A percentile compares a stretch with the other conserved stretches of the same genome.
Evolutionary conservation across 2,888 invertebrate genomes (phyloP).

Genomic region (Catocala sponsa): DNA sequence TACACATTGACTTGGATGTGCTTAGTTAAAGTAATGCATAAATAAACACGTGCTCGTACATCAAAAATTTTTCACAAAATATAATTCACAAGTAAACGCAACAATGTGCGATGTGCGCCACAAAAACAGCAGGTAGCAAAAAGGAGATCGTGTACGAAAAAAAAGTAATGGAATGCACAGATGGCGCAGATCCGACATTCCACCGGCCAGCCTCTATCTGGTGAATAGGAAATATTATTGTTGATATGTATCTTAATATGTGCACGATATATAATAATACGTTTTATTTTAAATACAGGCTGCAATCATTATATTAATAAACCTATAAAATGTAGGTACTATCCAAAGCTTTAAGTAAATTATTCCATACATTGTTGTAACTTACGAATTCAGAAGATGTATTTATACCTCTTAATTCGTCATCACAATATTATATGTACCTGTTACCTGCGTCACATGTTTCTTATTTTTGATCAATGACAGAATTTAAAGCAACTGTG

Average conservation of each 20-base stretch:
- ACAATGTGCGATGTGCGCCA: slow-evolving; percentile 68
- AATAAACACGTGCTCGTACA: slow-evolving; percentile 34
- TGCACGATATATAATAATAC: no score
- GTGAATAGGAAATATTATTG: slow-evolving; percentile 55
- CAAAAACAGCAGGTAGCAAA: slow-evolving; percentile 83
- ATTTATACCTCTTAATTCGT: slow-evolving; percentile 1
- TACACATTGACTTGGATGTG: not conserved
- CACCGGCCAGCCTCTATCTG: slow-evolving; percentile 54
- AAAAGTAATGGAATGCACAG: slow-evolving; percentile 82
- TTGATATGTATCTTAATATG: not conserved
- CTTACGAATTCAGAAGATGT: not conserved
- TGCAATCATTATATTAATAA: no score
- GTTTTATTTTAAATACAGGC: no score
- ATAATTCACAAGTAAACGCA: slow-evolving; percentile 57
- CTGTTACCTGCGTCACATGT: slow-evolving; percentile 19
- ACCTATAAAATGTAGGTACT: no score
- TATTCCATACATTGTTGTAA: no score
- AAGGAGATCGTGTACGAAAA: slow-evolving; percentile 67
- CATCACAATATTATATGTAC: slow-evolving; percentile 3
- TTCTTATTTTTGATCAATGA: slow-evolving; percentile 29
- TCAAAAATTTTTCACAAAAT: slow-evolving; percentile 34
- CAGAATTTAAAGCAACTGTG: slow-evolving; percentile 30
- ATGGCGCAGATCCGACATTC: slow-evolving; percentile 84
- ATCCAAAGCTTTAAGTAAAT: no score
- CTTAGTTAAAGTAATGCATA: slow-evolving; percentile 2